Conservation (phyloP, 2,797 vertebrate species). For the Ctenopoma multispine region DNA sequence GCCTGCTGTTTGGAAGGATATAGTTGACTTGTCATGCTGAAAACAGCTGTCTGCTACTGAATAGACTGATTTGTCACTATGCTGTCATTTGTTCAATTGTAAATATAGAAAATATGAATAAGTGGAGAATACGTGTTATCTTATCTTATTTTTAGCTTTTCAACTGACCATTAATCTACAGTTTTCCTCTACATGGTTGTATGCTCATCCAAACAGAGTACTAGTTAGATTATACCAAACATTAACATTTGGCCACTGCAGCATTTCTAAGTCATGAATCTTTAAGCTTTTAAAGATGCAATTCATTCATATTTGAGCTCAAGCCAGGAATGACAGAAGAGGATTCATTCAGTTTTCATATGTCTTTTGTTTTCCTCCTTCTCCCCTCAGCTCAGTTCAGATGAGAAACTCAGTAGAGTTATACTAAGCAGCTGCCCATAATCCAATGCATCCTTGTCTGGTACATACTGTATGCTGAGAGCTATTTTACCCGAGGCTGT, state of each 20-base stretch:
- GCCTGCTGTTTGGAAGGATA: too few relatives aligned
- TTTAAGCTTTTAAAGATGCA: slow-evolving; percentile 15
- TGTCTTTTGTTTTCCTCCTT: slow-evolving; percentile 17
- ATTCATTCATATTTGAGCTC: slow-evolving; percentile 33
- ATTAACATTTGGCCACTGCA: slow-evolving; percentile 12
- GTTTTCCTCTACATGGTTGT: not conserved
- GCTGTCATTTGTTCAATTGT: too few relatives aligned
- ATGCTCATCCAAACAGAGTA: not conserved
- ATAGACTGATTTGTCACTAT: too few relatives aligned
- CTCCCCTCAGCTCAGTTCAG: slow-evolving; percentile 7
- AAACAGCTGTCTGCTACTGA: too few relatives aligned
- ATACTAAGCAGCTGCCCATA: slow-evolving; percentile 59
- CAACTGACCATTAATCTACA: not conserved
- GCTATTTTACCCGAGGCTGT: slow-evolving; percentile 60
- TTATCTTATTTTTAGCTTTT: not conserved
- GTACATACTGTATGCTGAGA: slow-evolving; percentile 32
- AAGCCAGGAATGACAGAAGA: slow-evolving; percentile 27
- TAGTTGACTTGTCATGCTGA: too few relatives aligned
- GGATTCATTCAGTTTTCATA: slow-evolving; percentile 22
- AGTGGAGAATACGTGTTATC: too few relatives aligned
- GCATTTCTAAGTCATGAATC: slow-evolving; percentile 6
- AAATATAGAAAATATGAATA: not conserved
- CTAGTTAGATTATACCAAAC: not conserved
- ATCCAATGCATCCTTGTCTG: slow-evolving; percentile 62
- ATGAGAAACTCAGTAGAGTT: slow-evolving; percentile 40